These are phyloP conservation scores for Esox lucius DNA, from an alignment of 2,797 vertebrate species.

Conservation along the genomic window DNA sequence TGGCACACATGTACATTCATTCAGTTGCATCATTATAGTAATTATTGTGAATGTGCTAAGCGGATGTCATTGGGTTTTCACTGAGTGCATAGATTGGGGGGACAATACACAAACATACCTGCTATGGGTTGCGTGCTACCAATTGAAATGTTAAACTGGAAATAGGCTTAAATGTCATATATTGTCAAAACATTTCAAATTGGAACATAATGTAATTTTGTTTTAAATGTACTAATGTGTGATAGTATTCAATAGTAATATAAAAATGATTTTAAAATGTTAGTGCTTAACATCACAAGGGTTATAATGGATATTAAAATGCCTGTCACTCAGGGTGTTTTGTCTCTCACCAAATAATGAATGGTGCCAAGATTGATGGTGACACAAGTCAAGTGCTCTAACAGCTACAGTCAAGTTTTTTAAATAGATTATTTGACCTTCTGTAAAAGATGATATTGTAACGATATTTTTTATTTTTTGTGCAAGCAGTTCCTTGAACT, in stretches of 20 bases:
- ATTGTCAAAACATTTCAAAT: background rate
- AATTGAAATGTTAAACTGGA: too few species aligned
- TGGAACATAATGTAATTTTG: background rate
- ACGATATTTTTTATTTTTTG: background rate
- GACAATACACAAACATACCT: too few species aligned
- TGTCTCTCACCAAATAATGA: background rate
- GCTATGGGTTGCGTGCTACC: too few species aligned
- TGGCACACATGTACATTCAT: too few species aligned
- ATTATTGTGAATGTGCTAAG: background rate
- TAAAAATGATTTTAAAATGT: background rate
- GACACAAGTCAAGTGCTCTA: background rate
- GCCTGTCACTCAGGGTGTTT: background rate
- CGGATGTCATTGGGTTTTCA: too few species aligned
- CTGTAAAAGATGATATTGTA: background rate
- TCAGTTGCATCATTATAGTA: too few species aligned
- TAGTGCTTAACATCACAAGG: background rate
- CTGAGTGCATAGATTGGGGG: too few species aligned
- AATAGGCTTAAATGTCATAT: background rate
- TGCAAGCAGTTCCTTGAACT: background rate
- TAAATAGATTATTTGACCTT: background rate
- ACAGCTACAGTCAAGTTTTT: background rate
- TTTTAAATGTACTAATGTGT: background rate
- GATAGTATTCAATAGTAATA: background rate
- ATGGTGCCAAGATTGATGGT: background rate
- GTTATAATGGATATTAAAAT: background rate